Evolutionary conservation across 2,888 invertebrate species (phyloP).

Genomic region (Craniophora ligustri): DNA sequence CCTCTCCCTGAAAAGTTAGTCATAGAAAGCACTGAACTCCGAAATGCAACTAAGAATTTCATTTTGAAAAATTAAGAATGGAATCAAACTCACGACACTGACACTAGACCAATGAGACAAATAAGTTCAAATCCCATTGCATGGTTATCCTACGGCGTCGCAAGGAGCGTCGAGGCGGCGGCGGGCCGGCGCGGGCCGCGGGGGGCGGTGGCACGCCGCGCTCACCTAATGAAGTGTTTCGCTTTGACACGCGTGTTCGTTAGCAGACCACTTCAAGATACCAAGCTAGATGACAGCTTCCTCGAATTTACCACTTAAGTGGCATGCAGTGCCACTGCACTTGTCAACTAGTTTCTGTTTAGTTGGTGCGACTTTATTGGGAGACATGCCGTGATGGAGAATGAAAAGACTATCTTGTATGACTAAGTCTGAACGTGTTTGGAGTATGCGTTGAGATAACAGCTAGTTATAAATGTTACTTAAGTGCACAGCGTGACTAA

Average conservation of each 20-base stretch:
- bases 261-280: conserved; percentile 85
- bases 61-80: too few species aligned
- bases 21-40: too few species aligned
- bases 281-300: conserved; percentile 84
- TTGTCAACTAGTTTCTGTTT: conserved; percentile 78
- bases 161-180: conserved; percentile 58
- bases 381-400: conserved; percentile 9
- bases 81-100: too few species aligned
- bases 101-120: too few species aligned
- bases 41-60: too few species aligned
- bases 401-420: not conserved
- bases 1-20: too few species aligned
- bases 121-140: not conserved
- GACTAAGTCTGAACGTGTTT: conserved; percentile 12
- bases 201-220: conserved; percentile 67
- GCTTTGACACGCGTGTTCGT: conserved; percentile 88
- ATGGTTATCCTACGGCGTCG: conserved; percentile 49
- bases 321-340: conserved; percentile 79
- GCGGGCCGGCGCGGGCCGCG: conserved; percentile 47
- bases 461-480: too few species aligned
- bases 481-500: too few species aligned
- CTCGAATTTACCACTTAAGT: conserved; percentile 86
- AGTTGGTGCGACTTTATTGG: conserved; percentile 42
- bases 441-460: not conserved
- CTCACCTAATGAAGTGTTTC: conserved; percentile 88